Evolutionary conservation across 2,888 invertebrate genomes (phyloP), one percentile per base, ranked within the genome.

Genomic region (Pemphredon lugubris): DNA sequence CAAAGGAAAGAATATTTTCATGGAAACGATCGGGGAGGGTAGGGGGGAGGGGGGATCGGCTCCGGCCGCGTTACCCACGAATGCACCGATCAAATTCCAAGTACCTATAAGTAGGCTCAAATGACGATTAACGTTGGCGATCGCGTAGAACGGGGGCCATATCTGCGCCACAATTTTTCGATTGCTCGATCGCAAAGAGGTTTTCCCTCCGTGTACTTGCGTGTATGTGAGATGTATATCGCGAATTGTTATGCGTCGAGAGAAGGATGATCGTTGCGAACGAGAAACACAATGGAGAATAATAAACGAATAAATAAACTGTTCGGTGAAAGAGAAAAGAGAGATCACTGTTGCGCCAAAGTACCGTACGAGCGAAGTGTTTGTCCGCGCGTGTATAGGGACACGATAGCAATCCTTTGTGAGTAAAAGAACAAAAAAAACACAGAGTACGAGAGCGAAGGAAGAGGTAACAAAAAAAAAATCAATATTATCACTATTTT

Each of bases 291-390:
- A 18, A 50, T 18, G 55, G 57, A 47, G 54, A 65, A 68, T 73
- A 72, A 67, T 73, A 72, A n/a, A n/a, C n/a, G n/a, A n/a, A n/a
- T n/a, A n/a, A n/a, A n/a, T n/a, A n/a, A n/a, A 71, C 74, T 61
- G 68, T 81, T 61, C 50, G 53, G 57, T 67, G 66, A 66, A 58
- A 26, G 13, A 70, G 13, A 23, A 18, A 44, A 44, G 4, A 16
- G 21, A 45, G 7, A 51, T 39, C 20, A 61, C 67, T 68, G 67
- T 74, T 80, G 71, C 80, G 77, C 77, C 79, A 80, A 77, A 79
- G 66, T 77, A 77, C 77, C n/a, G 61, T 76, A 65, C 66, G 65
- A 67, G 51, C 26, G 79, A 77, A 70, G 60, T 75, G 73, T 68
- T 78, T 70, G 63, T 80, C 55, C 73, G 67, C 70, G 60, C 63